phyloP scores from a whole-genome alignment of 2,113 vertebrate species.

The Epinephelus moara region DNA sequence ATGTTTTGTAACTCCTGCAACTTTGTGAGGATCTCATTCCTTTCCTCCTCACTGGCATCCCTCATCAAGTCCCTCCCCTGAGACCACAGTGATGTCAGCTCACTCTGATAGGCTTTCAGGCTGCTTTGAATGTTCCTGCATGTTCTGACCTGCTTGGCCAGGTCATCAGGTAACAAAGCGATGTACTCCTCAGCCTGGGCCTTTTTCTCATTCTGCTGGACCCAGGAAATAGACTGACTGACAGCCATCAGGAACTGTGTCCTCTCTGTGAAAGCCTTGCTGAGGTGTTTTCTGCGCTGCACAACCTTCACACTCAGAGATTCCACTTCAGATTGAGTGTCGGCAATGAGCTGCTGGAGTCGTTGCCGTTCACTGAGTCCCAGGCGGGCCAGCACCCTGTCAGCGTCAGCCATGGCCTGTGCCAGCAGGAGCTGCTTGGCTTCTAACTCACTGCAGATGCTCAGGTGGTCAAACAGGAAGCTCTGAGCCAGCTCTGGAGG shows the following conservation, averaged over 20 bases:
- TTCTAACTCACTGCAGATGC: constrained; percentile 94
- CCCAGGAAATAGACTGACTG: constrained; percentile 91
- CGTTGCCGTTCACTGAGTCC: constrained; percentile 93
- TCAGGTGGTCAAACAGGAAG: constrained; percentile 93
- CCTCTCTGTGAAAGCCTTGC: constrained; percentile 95
- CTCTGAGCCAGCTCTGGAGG: constrained; percentile 93
- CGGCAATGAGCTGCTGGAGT: constrained; percentile 88
- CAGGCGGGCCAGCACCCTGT: constrained; percentile 89
- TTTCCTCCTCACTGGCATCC: constrained; percentile 91
- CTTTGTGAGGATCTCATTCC: constrained; percentile 89
- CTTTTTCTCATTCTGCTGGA: constrained; percentile 93
- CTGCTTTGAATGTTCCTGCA: constrained; percentile 92
- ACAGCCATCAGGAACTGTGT: constrained; percentile 94
- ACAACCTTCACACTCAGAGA: constrained; percentile 89
- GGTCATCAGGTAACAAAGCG: constrained; percentile 92
- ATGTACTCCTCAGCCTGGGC: constrained; percentile 90
- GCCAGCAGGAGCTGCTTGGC: constrained; percentile 91
- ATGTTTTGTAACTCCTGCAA: constrained; percentile 92
- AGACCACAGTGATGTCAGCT: constrained; percentile 91
- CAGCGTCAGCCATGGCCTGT: constrained; percentile 88
- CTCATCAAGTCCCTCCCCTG: constrained; percentile 94
- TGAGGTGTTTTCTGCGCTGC: constrained; percentile 92
- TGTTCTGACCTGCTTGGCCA: constrained; percentile 91
- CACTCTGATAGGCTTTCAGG: constrained; percentile 92
- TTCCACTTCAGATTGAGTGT: constrained; percentile 88